A percentile compares a stretch with the other conserved stretches of the same genome.
phyloP scores from a whole-genome alignment of 2,113 vertebrate genomes.

The Cryptomyrus ogoouensis region DNA sequence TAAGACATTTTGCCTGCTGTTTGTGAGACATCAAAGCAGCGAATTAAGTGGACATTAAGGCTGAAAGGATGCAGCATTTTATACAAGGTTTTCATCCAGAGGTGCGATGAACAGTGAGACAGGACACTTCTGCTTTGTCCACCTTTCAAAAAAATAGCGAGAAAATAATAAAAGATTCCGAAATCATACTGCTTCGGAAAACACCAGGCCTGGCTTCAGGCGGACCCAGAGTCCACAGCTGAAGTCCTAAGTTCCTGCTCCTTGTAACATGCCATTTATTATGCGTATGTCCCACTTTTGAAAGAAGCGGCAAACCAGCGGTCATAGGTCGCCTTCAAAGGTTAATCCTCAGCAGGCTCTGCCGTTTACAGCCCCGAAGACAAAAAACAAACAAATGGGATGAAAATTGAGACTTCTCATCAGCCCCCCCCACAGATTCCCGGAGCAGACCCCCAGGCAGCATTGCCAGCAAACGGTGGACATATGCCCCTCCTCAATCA shows the following conservation, averaged over 20 bases:
- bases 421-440: slow-evolving; percentile 40
- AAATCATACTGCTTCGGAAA: not conserved
- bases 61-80: not conserved
- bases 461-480: slow-evolving; percentile 45
- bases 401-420: not conserved
- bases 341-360: not conserved
- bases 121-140: not conserved
- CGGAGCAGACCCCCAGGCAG: slow-evolving; percentile 42
- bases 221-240: not conserved
- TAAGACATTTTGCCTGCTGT: not conserved
- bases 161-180: not conserved
- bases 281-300: not conserved
- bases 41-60: not conserved
- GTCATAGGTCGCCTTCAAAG: not conserved
- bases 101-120: not conserved
- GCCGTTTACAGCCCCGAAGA: not conserved
- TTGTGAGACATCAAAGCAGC: not conserved
- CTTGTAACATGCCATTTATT: not conserved
- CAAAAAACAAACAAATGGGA: not conserved
- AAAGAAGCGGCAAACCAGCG: not conserved
- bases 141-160: not conserved
- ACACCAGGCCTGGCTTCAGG: not conserved
- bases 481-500: slow-evolving; percentile 59
- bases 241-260: not conserved
- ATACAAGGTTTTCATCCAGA: not conserved